phyloP scores from a whole-genome alignment of 2,888 invertebrate species.

The Asteroscopus sphinx region DNA sequence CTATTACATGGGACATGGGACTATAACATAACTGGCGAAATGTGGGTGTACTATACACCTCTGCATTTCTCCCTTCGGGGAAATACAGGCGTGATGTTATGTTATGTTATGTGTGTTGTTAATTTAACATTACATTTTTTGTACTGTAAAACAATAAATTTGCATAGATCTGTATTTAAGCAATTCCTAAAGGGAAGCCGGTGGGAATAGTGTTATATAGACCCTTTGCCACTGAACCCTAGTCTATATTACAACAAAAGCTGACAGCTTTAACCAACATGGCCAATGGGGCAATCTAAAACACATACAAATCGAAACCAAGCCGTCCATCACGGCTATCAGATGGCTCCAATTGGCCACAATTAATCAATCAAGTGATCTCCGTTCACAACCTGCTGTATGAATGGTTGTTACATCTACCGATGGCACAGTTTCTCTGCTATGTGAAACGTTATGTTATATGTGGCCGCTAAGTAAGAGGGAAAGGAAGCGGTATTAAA shows the following conservation, averaged over 20 bases:
- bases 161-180: too few relatives aligned
- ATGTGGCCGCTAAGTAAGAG: constrained; percentile 23
- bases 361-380: constrained; percentile 63
- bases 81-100: too few relatives aligned
- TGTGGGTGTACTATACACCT: too few relatives aligned
- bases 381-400: constrained; percentile 60
- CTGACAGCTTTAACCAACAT: constrained; percentile 5
- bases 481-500: background rate
- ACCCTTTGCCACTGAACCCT: too few relatives aligned
- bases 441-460: constrained; percentile 47
- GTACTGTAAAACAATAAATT: too few relatives aligned
- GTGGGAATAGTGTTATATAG: too few relatives aligned
- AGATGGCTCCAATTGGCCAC: constrained; percentile 48
- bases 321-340: constrained; percentile 35
- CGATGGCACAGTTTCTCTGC: constrained; percentile 58
- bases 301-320: constrained; percentile 26
- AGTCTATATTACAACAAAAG: background rate
- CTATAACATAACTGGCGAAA: too few relatives aligned
- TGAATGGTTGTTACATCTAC: constrained; percentile 56
- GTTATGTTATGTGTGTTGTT: too few relatives aligned
- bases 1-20: too few relatives aligned
- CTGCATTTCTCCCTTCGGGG: too few relatives aligned
- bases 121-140: too few relatives aligned
- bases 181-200: too few relatives aligned
- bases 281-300: constrained; percentile 19